phyloP scores from a whole-genome alignment of 2,113 vertebrate species.

The Beaufortia kweichowensis region DNA sequence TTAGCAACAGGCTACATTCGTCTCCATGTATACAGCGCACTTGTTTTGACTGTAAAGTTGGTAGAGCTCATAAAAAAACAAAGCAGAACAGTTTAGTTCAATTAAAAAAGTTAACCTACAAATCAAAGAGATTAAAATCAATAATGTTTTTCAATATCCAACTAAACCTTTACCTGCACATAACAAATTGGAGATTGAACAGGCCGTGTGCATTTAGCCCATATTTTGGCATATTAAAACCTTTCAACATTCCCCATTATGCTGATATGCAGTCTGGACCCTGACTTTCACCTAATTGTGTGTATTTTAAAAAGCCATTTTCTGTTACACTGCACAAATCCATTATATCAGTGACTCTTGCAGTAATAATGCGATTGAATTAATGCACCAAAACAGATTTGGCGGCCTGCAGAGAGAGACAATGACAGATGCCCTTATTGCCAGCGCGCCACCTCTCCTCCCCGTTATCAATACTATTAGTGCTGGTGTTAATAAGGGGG shows the following conservation, averaged over 20 bases:
- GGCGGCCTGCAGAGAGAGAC: conserved; percentile 73
- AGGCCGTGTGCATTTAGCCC: conserved; percentile 68
- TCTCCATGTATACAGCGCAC: too few species aligned
- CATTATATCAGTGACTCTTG: conserved; percentile 89
- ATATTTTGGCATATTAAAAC: conserved; percentile 83
- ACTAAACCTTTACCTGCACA: conserved; percentile 66
- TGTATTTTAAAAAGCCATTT: conserved; percentile 96
- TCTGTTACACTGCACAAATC: conserved; percentile 99
- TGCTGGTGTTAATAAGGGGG: conserved; percentile 57
- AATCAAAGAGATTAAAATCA: conserved; percentile 69
- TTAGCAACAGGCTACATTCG: too few species aligned
- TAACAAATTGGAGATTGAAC: conserved; percentile 73
- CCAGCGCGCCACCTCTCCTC: conserved; percentile 55
- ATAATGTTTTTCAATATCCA: conserved; percentile 67
- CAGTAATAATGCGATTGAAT: conserved; percentile 91
- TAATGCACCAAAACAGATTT: conserved; percentile 82
- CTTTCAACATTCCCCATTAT: conserved; percentile 82
- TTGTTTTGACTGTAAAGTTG: conserved; percentile 52
- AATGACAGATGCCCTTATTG: conserved; percentile 97
- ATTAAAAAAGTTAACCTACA: conserved; percentile 48
- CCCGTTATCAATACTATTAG: conserved; percentile 67
- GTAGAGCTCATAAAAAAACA: not conserved
- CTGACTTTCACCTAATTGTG: conserved; percentile 91
- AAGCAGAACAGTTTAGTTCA: not conserved
- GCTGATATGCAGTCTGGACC: conserved; percentile 76